A percentile compares a stretch with the other conserved stretches of the same genome.
These are phyloP conservation scores for Bombyx mori DNA, from an alignment of 1,140 invertebrate genomes.

Conservation along the genomic window DNA sequence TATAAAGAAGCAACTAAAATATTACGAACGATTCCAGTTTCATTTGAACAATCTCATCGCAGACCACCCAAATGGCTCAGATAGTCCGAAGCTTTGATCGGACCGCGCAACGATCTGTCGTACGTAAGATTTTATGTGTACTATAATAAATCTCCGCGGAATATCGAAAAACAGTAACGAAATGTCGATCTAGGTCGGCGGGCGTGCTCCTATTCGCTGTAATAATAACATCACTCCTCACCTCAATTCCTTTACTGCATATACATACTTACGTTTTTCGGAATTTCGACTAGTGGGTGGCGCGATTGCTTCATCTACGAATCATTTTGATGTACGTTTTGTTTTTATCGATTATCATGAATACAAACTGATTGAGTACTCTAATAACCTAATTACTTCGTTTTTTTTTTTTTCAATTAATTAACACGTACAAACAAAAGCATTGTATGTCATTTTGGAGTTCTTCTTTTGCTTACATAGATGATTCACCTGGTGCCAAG, in stretches of 20 bases:
- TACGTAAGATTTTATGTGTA: conserved; percentile 44
- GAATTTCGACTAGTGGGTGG: conserved; percentile 4
- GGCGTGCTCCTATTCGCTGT: conserved; percentile 9
- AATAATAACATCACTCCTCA: conserved; percentile 15
- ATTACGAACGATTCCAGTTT: too few species aligned
- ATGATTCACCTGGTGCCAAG: too few species aligned
- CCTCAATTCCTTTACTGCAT: conserved; percentile 18
- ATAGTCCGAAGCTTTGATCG: conserved; percentile 29
- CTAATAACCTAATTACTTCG: too few species aligned
- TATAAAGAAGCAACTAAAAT: too few species aligned
- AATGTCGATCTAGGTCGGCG: conserved; percentile 35
- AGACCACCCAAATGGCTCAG: conserved; percentile 36
- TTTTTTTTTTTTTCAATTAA: too few species aligned
- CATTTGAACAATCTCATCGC: neutral
- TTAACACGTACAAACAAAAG: too few species aligned
- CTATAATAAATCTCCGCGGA: conserved; percentile 45
- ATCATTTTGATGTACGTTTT: conserved; percentile 1
- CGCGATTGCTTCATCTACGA: conserved; percentile 3
- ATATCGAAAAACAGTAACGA: conserved; percentile 46
- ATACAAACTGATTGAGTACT: too few species aligned
- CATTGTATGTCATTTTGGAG: too few species aligned
- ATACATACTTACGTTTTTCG: conserved; percentile 10
- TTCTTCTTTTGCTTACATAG: too few species aligned
- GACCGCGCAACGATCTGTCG: conserved; percentile 26
- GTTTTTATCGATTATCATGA: neutral